Conservation (phyloP, 1,140 invertebrate genomes). For the Hetaerina americana region DNA sequence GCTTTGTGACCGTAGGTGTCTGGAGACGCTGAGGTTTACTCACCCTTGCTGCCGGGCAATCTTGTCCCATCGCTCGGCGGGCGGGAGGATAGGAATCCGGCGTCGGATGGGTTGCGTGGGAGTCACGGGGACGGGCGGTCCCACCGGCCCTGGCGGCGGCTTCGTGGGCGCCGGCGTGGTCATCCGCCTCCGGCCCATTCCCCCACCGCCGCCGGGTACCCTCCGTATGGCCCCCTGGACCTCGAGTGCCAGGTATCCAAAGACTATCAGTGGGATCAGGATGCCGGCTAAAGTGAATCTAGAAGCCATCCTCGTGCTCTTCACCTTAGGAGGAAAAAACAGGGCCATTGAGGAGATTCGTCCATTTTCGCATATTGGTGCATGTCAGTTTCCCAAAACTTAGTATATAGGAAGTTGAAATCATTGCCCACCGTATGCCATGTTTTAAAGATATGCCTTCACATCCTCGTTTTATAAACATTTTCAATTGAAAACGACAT, state of each 20-base stretch:
- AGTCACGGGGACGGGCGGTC: too few species aligned
- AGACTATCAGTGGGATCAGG: background rate
- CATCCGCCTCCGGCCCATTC: background rate
- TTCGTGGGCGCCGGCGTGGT: background rate
- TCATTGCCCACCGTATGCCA: too few species aligned
- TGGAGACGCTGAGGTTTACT: background rate
- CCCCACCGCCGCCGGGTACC: background rate
- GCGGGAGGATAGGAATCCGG: background rate
- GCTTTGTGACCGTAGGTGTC: too few species aligned
- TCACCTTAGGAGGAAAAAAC: too few species aligned
- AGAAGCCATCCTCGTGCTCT: background rate
- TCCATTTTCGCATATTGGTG: too few species aligned
- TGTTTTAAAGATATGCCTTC: too few species aligned
- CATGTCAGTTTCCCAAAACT: too few species aligned
- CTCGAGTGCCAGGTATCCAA: background rate
- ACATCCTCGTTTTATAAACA: too few species aligned
- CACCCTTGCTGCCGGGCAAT: background rate
- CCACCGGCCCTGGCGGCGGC: background rate
- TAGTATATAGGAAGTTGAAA: too few species aligned
- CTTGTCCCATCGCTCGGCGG: background rate
- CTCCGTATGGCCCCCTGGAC: background rate
- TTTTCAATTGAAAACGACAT: too few species aligned
- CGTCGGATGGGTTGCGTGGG: background rate
- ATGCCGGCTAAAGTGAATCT: background rate
- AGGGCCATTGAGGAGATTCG: too few species aligned